Conservation (phyloP, 2,888 invertebrate genomes). For the Neocrepidodera transversa region DNA sequence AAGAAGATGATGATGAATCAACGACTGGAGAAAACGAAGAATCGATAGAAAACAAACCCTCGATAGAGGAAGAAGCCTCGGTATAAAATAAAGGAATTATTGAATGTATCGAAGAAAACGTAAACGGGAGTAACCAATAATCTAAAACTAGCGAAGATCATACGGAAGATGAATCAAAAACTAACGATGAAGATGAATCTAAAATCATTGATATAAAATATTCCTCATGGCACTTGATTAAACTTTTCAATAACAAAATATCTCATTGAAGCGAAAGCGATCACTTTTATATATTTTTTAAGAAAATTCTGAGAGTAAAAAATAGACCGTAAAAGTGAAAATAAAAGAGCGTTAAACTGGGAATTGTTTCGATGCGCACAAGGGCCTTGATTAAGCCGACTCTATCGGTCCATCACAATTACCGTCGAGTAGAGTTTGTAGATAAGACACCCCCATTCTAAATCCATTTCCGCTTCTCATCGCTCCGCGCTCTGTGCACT, state of each 20-base stretch:
- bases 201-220: too few relatives aligned
- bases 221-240: too few relatives aligned
- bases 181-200: not conserved
- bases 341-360: constrained; percentile 20
- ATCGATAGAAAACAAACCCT: constrained; percentile 20
- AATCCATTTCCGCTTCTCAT: constrained; percentile 38
- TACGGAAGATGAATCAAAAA: too few relatives aligned
- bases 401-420: constrained; percentile 40
- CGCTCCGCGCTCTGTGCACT: constrained; percentile 28
- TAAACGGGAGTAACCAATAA: constrained; percentile 43
- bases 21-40: constrained; percentile 37
- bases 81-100: constrained; percentile 35
- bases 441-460: constrained; percentile 41
- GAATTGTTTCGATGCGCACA: constrained; percentile 21
- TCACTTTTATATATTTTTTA: too few relatives aligned
- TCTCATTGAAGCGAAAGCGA: too few relatives aligned
- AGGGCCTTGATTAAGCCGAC: constrained; percentile 31
- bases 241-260: too few relatives aligned
- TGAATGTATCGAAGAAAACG: constrained; percentile 26
- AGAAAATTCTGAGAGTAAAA: too few relatives aligned
- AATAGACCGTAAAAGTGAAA: constrained; percentile 7
- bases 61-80: constrained; percentile 15
- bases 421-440: constrained; percentile 36
- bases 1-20: constrained; percentile 34
- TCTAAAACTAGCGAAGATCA: constrained; percentile 35